Conservation (phyloP, 2,888 invertebrate genomes). For the Brachypalpus laphriformis region DNA sequence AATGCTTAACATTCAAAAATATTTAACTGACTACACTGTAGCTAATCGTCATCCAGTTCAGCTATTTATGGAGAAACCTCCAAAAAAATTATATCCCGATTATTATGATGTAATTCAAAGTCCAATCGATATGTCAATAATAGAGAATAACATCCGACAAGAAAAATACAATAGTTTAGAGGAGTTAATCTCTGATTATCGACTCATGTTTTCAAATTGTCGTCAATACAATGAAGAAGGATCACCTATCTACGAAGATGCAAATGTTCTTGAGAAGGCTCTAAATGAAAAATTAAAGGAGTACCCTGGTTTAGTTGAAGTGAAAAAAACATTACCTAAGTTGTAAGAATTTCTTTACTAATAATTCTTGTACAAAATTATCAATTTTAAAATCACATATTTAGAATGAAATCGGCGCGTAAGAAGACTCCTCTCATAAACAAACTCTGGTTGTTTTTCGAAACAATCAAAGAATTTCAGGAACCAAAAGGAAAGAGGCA, state of each 20-base stretch:
- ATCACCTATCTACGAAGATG: constrained; percentile 97
- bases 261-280: constrained; percentile 92
- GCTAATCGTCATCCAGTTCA: constrained; percentile 94
- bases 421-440: constrained; percentile 86
- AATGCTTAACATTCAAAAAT: constrained; percentile 91
- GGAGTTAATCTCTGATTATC: constrained; percentile 93
- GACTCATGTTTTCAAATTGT: constrained; percentile 98
- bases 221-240: constrained; percentile 98
- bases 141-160: constrained; percentile 94
- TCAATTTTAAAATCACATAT: constrained; percentile 25
- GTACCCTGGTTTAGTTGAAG: constrained; percentile 85
- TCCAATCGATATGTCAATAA: constrained; percentile 97
- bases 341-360: constrained; percentile 6
- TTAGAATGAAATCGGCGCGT: constrained; percentile 80
- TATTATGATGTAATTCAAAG: constrained; percentile 97
- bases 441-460: constrained; percentile 93
- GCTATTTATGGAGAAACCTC: constrained; percentile 98
- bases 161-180: constrained; percentile 92
- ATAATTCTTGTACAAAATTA: background rate
- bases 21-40: constrained; percentile 87
- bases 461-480: constrained; percentile 94
- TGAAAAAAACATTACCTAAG: constrained; percentile 79
- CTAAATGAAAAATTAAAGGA: constrained; percentile 92
- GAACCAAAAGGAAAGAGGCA: constrained; percentile 93
- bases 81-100: constrained; percentile 96